Evolutionary conservation across 2,797 vertebrate species (phyloP).

Genomic region (Oreonectes daqikongensis): DNA sequence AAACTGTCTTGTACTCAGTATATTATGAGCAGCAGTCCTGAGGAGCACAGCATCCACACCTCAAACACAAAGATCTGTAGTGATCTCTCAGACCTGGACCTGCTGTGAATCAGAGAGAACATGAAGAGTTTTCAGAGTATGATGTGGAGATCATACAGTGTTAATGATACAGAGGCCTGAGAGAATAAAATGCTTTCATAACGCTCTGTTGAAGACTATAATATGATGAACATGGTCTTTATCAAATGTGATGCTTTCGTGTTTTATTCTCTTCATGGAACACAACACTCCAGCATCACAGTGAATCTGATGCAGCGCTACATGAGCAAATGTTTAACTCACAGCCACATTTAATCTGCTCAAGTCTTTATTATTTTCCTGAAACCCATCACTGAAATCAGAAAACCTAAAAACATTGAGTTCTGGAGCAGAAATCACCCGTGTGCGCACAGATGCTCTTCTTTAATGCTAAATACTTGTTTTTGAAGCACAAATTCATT

Average conservation of each 20-base stretch:
- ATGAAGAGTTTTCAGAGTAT: not conserved
- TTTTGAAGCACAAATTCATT: too few relatives aligned
- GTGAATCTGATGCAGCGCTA: too few relatives aligned
- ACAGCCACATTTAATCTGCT: slow-evolving; percentile 35
- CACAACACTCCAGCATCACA: too few relatives aligned
- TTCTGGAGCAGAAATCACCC: not conserved
- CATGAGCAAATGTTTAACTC: too few relatives aligned
- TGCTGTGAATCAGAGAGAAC: not conserved
- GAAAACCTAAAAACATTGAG: too few relatives aligned
- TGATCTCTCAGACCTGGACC: too few relatives aligned
- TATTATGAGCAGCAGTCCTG: not conserved
- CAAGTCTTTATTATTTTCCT: slow-evolving; percentile 18
- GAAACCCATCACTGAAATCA: slow-evolving; percentile 3
- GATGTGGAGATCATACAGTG: not conserved
- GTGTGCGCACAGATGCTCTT: not conserved
- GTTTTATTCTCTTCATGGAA: slow-evolving; percentile 25
- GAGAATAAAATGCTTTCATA: not conserved
- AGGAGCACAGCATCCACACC: not conserved
- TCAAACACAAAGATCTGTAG: too few relatives aligned
- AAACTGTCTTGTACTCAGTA: too few relatives aligned
- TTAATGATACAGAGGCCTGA: not conserved
- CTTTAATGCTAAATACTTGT: too few relatives aligned
- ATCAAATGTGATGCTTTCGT: not conserved
- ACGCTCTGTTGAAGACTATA: not conserved
- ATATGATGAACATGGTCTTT: not conserved